Evolutionary conservation across 2,113 vertebrate genomes (phyloP), one percentile per base, ranked within the genome.

Genomic region (Piaya cayana): DNA sequence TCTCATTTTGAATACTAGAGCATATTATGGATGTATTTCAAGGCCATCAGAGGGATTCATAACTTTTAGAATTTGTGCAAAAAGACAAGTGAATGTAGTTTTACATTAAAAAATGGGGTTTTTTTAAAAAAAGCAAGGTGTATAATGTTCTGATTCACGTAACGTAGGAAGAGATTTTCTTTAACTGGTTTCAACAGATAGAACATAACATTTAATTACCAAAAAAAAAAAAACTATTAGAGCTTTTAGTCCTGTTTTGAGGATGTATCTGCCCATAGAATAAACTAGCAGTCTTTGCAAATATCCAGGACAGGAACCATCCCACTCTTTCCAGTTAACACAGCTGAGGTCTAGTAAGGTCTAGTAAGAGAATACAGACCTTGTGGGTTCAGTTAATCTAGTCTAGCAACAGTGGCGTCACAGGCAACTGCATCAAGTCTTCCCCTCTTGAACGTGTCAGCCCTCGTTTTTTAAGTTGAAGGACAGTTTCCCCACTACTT

Each of bases 101-200:
- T 75, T 88, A 94, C 58, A 36, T 10, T 36, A 68, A 78, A 39
- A 26, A 49, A 49, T 49, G 47, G 20, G 69, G 71, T 23, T 65
- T 67, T 86, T 87, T 82, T 82, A 39, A 70, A 94, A 90, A 88
- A 90, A 88, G n/a, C 49, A 92, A 32, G 43, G 58, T 42, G 37
- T 77, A 20, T 37, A 76, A 49, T 47, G 13, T 60, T 19, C 58
- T 53, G 10, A 76, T 95, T 93, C 69, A 39, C 20, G 21, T 34
- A 34, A 69, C 34, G 53, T 8, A 53, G 58, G 49, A 89, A 80
- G 72, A 79, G 16, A 85, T 89, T 29, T 43, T 88, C 45, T 85
- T 79, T 60, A 86, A 30, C 32, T 76, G 22, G 3, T 76, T 94
- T 82, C 32, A 79, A 10, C 75, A n/a, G 26, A 17, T 27, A 75